Conservation (phyloP, 2,113 vertebrate genomes). For the Gymnocephalus cernua region DNA sequence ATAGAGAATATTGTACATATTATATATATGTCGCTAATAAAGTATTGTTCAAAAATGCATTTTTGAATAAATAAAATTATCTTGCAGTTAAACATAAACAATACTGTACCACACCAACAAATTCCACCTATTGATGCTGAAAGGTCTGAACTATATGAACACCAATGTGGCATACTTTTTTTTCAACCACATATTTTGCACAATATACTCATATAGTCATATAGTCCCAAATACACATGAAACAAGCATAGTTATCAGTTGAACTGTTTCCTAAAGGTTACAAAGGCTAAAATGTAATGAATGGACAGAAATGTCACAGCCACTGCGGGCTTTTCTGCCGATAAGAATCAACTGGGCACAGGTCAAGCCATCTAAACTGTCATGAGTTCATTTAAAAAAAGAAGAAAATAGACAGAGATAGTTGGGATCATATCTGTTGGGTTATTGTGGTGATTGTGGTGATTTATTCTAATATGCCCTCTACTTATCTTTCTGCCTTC, state of each 20-base stretch:
- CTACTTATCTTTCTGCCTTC: slow-evolving; percentile 23
- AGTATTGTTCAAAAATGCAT: slow-evolving; percentile 57
- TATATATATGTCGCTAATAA: neutral
- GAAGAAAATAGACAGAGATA: neutral
- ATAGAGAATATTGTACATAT: slow-evolving; percentile 37
- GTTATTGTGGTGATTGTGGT: slow-evolving; percentile 3
- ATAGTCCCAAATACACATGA: slow-evolving; percentile 59
- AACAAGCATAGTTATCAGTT: slow-evolving; percentile 54
- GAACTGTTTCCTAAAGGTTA: slow-evolving; percentile 61
- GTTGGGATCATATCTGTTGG: neutral
- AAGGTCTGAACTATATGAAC: slow-evolving; percentile 74
- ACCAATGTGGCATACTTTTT: slow-evolving; percentile 79
- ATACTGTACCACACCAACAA: slow-evolving; percentile 65
- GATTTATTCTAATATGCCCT: slow-evolving; percentile 22
- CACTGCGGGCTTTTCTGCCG: slow-evolving; percentile 29
- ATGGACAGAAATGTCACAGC: slow-evolving; percentile 50
- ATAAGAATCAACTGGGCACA: slow-evolving; percentile 20
- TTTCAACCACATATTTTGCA: slow-evolving; percentile 64
- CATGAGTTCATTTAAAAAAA: slow-evolving; percentile 1
- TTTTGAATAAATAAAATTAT: slow-evolving; percentile 44
- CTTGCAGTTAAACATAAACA: slow-evolving; percentile 64
- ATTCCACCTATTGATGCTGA: slow-evolving; percentile 67
- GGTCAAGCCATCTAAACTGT: slow-evolving; percentile 28
- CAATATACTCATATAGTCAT: slow-evolving; percentile 63
- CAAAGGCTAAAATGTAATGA: slow-evolving; percentile 45